phyloP scores from a whole-genome alignment of 2,113 vertebrate species.

The Stictonetta naevosa region DNA sequence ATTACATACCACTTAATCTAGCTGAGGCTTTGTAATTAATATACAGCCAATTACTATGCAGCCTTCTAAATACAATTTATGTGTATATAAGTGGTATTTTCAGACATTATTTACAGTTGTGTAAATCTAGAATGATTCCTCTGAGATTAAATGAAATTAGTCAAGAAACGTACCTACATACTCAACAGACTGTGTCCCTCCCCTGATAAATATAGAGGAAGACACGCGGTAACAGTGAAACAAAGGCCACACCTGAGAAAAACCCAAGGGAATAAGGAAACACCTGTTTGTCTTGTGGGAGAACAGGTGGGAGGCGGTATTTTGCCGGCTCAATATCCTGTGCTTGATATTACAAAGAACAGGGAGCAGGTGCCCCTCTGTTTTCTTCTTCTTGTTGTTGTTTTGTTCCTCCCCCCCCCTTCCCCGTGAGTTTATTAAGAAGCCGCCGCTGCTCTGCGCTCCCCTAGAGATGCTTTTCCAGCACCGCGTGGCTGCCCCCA shows the following conservation, averaged over 20 bases:
- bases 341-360: not conserved
- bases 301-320: constrained; percentile 59
- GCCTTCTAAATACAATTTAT: not conserved
- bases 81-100: not conserved
- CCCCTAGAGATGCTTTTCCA: not conserved
- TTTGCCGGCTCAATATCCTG: constrained; percentile 38
- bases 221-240: not conserved
- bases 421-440: not conserved
- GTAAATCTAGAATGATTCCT: not conserved
- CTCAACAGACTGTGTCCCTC: not conserved
- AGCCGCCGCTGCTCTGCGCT: not conserved
- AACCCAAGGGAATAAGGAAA: constrained; percentile 21
- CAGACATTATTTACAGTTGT: not conserved
- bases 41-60: not conserved
- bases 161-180: not conserved
- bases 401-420: not conserved
- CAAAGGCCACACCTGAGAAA: constrained; percentile 46
- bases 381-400: not conserved
- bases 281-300: constrained; percentile 31
- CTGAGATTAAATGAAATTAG: not conserved
- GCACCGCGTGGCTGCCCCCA: not conserved
- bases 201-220: not conserved
- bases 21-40: not conserved
- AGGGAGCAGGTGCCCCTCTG: constrained; percentile 1
- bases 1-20: not conserved